phyloP scores from a whole-genome alignment of 2,888 invertebrate genomes.

The Phyllotreta striolata region DNA sequence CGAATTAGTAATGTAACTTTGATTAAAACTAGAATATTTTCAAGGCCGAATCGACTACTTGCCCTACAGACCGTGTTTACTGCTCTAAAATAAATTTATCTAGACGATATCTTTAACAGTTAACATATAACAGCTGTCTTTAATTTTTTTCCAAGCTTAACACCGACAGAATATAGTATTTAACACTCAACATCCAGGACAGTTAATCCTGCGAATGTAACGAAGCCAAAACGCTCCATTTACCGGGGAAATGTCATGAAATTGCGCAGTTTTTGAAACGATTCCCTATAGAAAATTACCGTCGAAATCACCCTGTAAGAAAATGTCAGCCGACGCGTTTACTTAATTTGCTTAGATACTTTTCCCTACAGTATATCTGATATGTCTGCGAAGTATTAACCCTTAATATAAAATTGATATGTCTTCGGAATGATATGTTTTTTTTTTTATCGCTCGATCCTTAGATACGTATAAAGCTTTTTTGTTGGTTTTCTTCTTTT shows the following conservation, averaged over 20 bases:
- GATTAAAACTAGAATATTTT: conserved; percentile 38
- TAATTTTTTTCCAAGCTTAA: conserved; percentile 29
- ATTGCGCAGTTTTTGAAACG: background rate
- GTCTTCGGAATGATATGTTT: conserved; percentile 45
- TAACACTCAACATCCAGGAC: conserved; percentile 15
- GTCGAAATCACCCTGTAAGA: conserved; percentile 9
- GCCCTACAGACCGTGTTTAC: conserved; percentile 52
- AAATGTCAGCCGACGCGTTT: conserved; percentile 1
- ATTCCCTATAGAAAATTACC: background rate
- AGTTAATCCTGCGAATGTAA: background rate
- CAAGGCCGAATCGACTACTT: conserved; percentile 58
- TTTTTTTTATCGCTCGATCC: conserved; percentile 44
- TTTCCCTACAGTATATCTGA: conserved; percentile 13
- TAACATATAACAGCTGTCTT: conserved; percentile 35
- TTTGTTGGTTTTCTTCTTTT: conserved; percentile 33
- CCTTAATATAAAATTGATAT: conserved; percentile 36
- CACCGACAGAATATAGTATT: conserved; percentile 33
- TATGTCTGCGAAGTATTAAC: conserved; percentile 12
- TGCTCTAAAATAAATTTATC: conserved; percentile 25
- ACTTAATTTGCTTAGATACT: background rate
- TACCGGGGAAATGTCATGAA: background rate
- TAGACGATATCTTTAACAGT: conserved; percentile 30
- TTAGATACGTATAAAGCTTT: conserved; percentile 41
- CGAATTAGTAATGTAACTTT: conserved; percentile 19
- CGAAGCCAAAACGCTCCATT: too few relatives aligned